These are phyloP conservation scores for Drosophila anomalipes DNA, from an alignment of 2,888 invertebrate species.

Conservation along the genomic window DNA sequence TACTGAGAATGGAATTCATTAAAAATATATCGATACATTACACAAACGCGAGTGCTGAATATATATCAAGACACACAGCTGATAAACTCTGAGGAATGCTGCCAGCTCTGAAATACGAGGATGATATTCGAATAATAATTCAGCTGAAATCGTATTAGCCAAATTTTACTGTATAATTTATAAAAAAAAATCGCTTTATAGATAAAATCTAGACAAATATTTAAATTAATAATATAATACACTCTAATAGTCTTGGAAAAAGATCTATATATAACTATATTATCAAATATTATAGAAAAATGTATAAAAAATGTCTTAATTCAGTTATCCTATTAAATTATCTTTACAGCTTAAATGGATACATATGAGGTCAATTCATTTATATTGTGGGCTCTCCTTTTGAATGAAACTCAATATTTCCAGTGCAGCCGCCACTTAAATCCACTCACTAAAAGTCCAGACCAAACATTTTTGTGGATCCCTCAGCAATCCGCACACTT, in stretches of 20 bases:
- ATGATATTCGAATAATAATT: neutral
- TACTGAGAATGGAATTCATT: slow-evolving; percentile 54
- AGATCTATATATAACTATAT: neutral
- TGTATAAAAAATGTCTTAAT: neutral
- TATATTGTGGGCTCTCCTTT: neutral
- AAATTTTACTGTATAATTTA: neutral
- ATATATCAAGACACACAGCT: neutral
- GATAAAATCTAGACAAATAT: neutral
- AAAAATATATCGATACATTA: slow-evolving; percentile 32
- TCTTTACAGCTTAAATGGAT: neutral
- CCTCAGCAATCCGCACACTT: slow-evolving; percentile 68
- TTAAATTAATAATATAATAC: neutral
- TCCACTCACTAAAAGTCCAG: slow-evolving; percentile 8
- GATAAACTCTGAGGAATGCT: neutral
- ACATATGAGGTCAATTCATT: neutral
- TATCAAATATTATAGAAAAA: neutral
- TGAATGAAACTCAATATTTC: neutral
- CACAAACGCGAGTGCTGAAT: slow-evolving; percentile 1
- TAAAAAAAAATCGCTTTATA: neutral
- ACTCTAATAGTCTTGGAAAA: neutral
- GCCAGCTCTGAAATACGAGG: neutral
- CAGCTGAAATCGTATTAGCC: neutral
- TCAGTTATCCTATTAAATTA: neutral
- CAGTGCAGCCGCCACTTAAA: slow-evolving; percentile 23
- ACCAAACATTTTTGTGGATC: slow-evolving; percentile 51